Evolutionary conservation across 2,113 vertebrate genomes (phyloP).

Genomic region (Lepus americanus): DNA sequence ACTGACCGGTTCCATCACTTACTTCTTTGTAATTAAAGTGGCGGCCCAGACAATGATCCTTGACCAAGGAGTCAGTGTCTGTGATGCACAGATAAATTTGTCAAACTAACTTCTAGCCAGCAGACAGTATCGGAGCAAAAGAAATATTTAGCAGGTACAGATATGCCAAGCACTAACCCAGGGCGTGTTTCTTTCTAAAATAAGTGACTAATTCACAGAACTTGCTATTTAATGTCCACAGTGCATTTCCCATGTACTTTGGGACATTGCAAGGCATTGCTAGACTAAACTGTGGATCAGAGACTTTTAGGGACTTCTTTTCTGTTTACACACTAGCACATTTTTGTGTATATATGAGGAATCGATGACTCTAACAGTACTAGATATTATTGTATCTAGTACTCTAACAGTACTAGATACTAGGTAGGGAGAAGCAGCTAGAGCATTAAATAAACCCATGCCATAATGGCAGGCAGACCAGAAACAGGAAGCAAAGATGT

Average conservation of each 20-base stretch:
- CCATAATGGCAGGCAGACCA: neutral
- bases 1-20: neutral
- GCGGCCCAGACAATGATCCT: neutral
- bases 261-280: slow-evolving; percentile 27
- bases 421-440: neutral
- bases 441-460: neutral
- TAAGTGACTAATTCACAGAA: slow-evolving; percentile 52
- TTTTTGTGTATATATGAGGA: neutral
- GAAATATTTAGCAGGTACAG: slow-evolving; percentile 3
- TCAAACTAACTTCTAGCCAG: slow-evolving; percentile 41
- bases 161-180: slow-evolving; percentile 17
- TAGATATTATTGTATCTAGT: neutral
- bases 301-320: neutral
- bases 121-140: slow-evolving; percentile 18
- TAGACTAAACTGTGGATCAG: slow-evolving; percentile 24
- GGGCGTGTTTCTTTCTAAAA: slow-evolving; percentile 54
- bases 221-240: neutral
- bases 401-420: neutral
- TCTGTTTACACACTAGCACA: slow-evolving; percentile 6
- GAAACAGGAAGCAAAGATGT: neutral
- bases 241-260: slow-evolving; percentile 22
- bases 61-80: slow-evolving; percentile 12
- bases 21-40: slow-evolving; percentile 55
- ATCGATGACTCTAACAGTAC: neutral
- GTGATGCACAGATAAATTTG: slow-evolving; percentile 20